phyloP scores from a whole-genome alignment of 2,888 invertebrate species.

The Folsomia manolachei region DNA sequence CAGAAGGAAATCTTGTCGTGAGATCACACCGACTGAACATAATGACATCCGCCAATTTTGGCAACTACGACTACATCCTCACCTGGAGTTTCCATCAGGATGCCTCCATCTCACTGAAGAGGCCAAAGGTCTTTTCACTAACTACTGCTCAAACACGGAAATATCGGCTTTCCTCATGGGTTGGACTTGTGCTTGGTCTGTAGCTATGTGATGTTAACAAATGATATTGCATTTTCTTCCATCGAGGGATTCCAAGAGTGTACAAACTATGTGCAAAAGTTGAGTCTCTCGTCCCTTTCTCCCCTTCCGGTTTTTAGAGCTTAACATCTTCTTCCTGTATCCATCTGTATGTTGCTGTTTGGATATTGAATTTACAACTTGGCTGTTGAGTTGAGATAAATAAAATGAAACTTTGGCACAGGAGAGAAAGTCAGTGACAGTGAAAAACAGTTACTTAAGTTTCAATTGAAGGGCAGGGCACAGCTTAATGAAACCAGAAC shows the following conservation, averaged over 20 bases:
- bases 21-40: constrained; percentile 26
- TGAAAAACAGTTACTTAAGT: too few species aligned
- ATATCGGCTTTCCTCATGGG: too few species aligned
- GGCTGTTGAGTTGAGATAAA: not conserved
- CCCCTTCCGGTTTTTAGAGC: not conserved
- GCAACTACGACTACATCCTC: constrained; percentile 38
- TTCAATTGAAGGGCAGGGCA: too few species aligned
- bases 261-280: not conserved
- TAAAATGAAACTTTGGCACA: not conserved
- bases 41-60: constrained; percentile 12
- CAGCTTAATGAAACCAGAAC: too few species aligned
- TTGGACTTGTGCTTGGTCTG: not conserved
- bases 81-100: constrained; percentile 39
- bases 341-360: not conserved
- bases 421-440: not conserved
- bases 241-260: not conserved
- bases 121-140: not conserved
- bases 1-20: constrained; percentile 2
- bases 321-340: not conserved
- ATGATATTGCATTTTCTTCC: not conserved
- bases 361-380: not conserved
- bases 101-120: constrained; percentile 26
- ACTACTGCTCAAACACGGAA: not conserved
- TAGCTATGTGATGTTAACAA: not conserved
- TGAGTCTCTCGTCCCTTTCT: not conserved